These are phyloP conservation scores for Ecdyonurus torrentis DNA, from an alignment of 2,888 invertebrate species.

Conservation along the genomic window DNA sequence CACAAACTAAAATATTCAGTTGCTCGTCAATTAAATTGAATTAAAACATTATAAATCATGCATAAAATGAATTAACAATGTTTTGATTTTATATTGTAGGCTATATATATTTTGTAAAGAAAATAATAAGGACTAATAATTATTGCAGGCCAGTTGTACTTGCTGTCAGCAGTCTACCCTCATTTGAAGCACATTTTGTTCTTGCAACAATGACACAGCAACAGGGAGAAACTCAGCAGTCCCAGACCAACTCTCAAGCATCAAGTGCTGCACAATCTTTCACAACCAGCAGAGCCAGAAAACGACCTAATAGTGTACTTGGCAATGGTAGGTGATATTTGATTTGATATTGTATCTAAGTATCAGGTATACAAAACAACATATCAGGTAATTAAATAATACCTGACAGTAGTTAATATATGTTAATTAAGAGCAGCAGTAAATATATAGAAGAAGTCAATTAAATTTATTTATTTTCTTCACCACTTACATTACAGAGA, in stretches of 20 bases:
- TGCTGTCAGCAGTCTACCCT: slow-evolving; percentile 48
- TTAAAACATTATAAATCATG: too few relatives aligned
- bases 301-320: neutral
- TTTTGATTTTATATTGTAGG: neutral
- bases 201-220: slow-evolving; percentile 52
- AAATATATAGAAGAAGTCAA: too few relatives aligned
- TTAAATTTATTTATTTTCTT: too few relatives aligned
- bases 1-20: too few relatives aligned
- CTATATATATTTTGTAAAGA: neutral
- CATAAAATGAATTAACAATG: too few relatives aligned
- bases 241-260: neutral
- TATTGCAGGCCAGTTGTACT: slow-evolving; percentile 51
- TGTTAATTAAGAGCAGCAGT: too few relatives aligned
- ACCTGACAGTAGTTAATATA: too few relatives aligned
- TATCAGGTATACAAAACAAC: too few relatives aligned
- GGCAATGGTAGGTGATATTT: neutral
- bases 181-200: slow-evolving; percentile 65
- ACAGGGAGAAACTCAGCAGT: neutral
- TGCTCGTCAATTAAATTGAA: too few relatives aligned
- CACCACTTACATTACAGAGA: too few relatives aligned
- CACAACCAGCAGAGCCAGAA: neutral
- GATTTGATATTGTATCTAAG: too few relatives aligned
- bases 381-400: too few relatives aligned
- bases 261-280: neutral
- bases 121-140: neutral